phyloP scores from a whole-genome alignment of 2,888 invertebrate species.

The Melinopterus prodromus region DNA sequence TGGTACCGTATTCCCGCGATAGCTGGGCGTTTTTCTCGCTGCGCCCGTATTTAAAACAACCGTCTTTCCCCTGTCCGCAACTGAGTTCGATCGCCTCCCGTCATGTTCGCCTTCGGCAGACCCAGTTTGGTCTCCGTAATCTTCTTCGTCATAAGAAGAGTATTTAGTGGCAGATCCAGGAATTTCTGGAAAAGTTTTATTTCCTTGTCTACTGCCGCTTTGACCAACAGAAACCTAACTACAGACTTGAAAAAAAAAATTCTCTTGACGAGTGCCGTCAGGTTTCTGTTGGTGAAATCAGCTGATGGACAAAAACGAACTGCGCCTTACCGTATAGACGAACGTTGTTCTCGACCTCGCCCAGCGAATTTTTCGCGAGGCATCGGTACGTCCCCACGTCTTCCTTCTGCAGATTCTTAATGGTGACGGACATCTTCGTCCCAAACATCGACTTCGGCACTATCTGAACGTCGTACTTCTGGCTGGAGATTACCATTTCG shows the following conservation, averaged over 20 bases:
- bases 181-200: conserved; percentile 68
- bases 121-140: conserved; percentile 73
- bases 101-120: conserved; percentile 77
- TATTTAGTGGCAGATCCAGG: conserved; percentile 73
- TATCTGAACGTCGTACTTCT: conserved; percentile 80
- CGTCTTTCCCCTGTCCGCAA: conserved; percentile 48
- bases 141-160: conserved; percentile 62
- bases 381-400: conserved; percentile 87
- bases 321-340: conserved; percentile 79
- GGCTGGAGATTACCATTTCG: conserved; percentile 85
- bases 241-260: not conserved
- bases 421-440: conserved; percentile 81
- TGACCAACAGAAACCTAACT: not conserved
- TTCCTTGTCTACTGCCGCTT: not conserved
- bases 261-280: not conserved
- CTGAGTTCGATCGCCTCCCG: conserved; percentile 51
- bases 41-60: conserved; percentile 37
- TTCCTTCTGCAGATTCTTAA: conserved; percentile 74
- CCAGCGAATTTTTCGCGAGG: conserved; percentile 86
- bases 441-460: conserved; percentile 78
- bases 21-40: conserved; percentile 36
- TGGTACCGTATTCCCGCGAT: conserved; percentile 50
- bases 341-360: conserved; percentile 88
- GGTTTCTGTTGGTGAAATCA: not conserved
- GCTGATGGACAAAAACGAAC: not conserved